Evolutionary conservation across 2,113 vertebrate species (phyloP).

Genomic region (Alosa alosa): DNA sequence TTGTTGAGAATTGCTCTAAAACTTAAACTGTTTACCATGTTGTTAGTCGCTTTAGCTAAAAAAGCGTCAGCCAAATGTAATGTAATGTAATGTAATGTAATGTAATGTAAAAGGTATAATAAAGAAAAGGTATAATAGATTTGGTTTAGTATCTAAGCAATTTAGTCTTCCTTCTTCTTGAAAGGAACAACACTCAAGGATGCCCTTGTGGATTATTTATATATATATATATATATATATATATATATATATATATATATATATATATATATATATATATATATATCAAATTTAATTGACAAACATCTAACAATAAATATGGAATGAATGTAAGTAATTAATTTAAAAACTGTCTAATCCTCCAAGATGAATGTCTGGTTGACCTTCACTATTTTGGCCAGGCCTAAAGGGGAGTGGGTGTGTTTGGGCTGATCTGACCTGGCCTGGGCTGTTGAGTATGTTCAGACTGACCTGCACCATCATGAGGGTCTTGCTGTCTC

Average conservation of each 20-base stretch:
- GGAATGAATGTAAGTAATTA: background rate
- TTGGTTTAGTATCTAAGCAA: background rate
- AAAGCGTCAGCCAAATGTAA: no score
- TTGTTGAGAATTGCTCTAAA: no score
- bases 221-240: background rate
- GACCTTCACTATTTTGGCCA: background rate
- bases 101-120: no score
- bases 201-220: background rate
- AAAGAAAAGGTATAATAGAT: background rate
- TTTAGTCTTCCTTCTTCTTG: background rate
- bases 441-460: background rate
- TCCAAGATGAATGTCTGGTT: background rate
- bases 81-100: no score
- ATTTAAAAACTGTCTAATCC: background rate
- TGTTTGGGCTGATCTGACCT: slow-evolving; percentile 69
- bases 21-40: no score
- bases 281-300: no score
- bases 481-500: slow-evolving; percentile 97
- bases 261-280: background rate
- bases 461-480: slow-evolving; percentile 85
- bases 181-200: background rate
- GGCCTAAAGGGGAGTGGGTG: background rate
- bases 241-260: background rate
- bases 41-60: no score
- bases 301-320: background rate